phyloP scores from a whole-genome alignment of 2,797 vertebrate species.

The Lagocephalus sceleratus region DNA sequence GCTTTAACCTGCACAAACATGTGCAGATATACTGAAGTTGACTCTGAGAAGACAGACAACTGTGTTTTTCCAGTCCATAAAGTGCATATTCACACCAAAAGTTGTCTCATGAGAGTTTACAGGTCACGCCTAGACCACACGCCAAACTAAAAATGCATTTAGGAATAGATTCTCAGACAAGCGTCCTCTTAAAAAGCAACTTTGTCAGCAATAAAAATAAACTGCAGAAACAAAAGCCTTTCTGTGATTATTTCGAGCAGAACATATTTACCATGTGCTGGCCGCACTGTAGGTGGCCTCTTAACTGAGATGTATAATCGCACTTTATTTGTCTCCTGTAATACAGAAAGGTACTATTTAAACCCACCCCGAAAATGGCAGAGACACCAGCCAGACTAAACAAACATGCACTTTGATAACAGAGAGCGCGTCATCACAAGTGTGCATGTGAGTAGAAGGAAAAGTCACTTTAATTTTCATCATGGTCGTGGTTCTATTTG shows the following conservation, averaged over 20 bases:
- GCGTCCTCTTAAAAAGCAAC: conserved; percentile 3
- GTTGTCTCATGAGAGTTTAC: background rate
- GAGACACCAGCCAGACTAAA: background rate
- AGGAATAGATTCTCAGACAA: conserved; percentile 12
- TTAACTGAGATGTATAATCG: conserved; percentile 31
- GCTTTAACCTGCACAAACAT: no score
- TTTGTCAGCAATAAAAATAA: conserved; percentile 20
- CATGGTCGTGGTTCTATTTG: no score
- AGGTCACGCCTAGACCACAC: background rate
- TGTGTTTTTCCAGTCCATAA: background rate
- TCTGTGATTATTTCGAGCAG: conserved; percentile 18
- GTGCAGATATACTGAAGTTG: no score
- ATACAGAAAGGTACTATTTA: conserved; percentile 26
- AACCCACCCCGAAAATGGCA: conserved; percentile 1
- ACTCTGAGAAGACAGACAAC: no score
- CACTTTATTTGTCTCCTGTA: conserved; percentile 48
- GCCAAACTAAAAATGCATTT: conserved; percentile 9
- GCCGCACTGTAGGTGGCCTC: conserved; percentile 43
- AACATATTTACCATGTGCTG: conserved; percentile 10
- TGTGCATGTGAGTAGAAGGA: background rate
- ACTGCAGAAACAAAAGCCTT: conserved; percentile 15
- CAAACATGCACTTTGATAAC: background rate
- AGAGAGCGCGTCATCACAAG: background rate
- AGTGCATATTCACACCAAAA: background rate
- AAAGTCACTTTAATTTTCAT: no score